phyloP scores from a whole-genome alignment of 2,113 vertebrate genomes.

The Crotalus tigris region DNA sequence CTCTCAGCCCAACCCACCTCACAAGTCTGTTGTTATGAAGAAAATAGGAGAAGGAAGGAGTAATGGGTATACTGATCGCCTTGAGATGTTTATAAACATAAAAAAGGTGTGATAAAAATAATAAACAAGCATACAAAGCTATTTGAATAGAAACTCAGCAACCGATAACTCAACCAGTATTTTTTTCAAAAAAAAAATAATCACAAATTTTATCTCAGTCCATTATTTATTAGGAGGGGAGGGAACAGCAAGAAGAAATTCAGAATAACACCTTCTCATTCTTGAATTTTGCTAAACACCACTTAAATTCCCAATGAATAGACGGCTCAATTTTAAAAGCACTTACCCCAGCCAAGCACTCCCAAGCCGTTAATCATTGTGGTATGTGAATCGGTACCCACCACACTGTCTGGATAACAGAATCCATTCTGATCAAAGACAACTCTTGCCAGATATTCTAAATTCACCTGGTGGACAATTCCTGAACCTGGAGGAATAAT shows the following conservation, averaged over 20 bases:
- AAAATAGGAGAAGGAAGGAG: neutral
- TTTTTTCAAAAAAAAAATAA: neutral
- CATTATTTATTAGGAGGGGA: neutral
- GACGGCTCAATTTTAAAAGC: fast-evolving
- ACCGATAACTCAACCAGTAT: neutral
- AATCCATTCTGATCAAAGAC: slow-evolving; percentile 86
- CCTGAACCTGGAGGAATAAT: slow-evolving; percentile 97
- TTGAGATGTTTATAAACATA: neutral
- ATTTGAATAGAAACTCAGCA: neutral
- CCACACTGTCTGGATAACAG: slow-evolving; percentile 94
- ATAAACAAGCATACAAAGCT: neutral
- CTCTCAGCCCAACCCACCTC: neutral
- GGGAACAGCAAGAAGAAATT: neutral
- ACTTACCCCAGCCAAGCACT: slow-evolving; percentile 94
- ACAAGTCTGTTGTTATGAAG: neutral
- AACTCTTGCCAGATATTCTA: slow-evolving; percentile 93
- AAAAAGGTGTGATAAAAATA: neutral
- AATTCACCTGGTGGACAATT: slow-evolving; percentile 96
- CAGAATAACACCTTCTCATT: neutral
- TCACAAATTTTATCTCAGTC: neutral
- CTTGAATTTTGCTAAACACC: neutral
- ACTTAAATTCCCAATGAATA: neutral
- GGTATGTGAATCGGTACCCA: slow-evolving; percentile 97
- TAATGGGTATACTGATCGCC: neutral
- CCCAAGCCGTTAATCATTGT: slow-evolving; percentile 98